These are phyloP conservation scores for Trichogramma pretiosum DNA, from an alignment of 1,140 invertebrate genomes.

Conservation along the genomic window DNA sequence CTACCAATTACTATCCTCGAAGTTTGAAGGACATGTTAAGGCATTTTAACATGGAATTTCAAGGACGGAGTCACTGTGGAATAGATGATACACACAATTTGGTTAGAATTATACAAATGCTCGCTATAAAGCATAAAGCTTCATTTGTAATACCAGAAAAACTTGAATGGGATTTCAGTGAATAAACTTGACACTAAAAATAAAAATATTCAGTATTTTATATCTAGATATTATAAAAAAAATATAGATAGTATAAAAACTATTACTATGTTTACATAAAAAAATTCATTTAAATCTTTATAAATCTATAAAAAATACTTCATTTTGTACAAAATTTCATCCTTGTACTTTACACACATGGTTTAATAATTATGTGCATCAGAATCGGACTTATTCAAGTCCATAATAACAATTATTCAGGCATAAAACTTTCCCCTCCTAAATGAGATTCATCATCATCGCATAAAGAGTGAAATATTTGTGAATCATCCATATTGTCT, in stretches of 20 bases:
- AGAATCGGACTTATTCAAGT: too few relatives aligned
- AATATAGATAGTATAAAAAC: too few relatives aligned
- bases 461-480: slow-evolving; percentile 37
- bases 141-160: slow-evolving; percentile 30
- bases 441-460: slow-evolving; percentile 30
- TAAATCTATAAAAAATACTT: slow-evolving; percentile 15
- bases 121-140: slow-evolving; percentile 21
- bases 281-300: slow-evolving; percentile 12
- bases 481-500: slow-evolving; percentile 37
- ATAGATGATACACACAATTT: slow-evolving; percentile 38
- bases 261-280: too few relatives aligned
- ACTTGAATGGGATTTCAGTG: too few relatives aligned
- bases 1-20: slow-evolving; percentile 30
- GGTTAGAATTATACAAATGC: slow-evolving; percentile 25
- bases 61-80: slow-evolving; percentile 38
- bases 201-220: slow-evolving; percentile 5
- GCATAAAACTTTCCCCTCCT: slow-evolving; percentile 33
- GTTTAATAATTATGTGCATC: too few relatives aligned
- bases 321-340: slow-evolving; percentile 15
- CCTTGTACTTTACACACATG: slow-evolving; percentile 3
- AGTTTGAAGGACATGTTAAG: slow-evolving; percentile 33
- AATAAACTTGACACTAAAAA: not conserved
- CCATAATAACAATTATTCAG: too few relatives aligned
- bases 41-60: slow-evolving; percentile 22
- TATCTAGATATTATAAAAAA: too few relatives aligned